Conservation (phyloP, 2,113 vertebrate species). For the Lucifuga dentata region DNA sequence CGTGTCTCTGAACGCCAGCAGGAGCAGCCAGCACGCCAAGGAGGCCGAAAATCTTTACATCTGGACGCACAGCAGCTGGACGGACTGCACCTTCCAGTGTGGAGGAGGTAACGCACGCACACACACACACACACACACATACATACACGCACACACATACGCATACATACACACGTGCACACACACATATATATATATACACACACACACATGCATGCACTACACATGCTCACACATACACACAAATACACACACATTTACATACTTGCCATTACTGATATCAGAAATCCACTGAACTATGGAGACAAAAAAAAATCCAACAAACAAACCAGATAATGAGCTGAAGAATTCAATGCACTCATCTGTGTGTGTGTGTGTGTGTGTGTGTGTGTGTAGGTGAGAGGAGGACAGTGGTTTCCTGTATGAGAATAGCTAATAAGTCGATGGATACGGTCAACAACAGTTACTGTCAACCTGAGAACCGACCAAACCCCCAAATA, state of each 20-base stretch:
- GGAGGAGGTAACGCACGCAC: slow-evolving; percentile 98
- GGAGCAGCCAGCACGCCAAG: slow-evolving; percentile 78
- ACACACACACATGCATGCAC: no score
- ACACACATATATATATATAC: no score
- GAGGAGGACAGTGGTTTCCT: slow-evolving; percentile 91
- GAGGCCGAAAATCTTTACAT: slow-evolving; percentile 91
- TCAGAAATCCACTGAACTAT: no score
- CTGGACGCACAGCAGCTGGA: slow-evolving; percentile 97
- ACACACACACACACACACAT: no score
- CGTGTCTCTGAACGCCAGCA: slow-evolving; percentile 89
- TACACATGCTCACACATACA: no score
- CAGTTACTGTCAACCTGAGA: slow-evolving; percentile 88
- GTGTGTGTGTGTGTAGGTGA: no score
- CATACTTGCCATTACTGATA: no score
- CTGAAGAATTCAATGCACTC: accelerated
- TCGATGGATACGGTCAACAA: slow-evolving; percentile 89
- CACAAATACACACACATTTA: no score
- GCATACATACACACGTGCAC: no score
- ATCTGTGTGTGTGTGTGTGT: not conserved
- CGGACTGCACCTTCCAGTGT: slow-evolving; percentile 92
- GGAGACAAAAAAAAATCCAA: no score
- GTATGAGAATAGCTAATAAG: slow-evolving; percentile 91
- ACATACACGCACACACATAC: no score
- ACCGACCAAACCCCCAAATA: slow-evolving; percentile 88
- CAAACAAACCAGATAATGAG: no score